Evolutionary conservation across 2,113 vertebrate species (phyloP).

Genomic region (Larimichthys crocea): DNA sequence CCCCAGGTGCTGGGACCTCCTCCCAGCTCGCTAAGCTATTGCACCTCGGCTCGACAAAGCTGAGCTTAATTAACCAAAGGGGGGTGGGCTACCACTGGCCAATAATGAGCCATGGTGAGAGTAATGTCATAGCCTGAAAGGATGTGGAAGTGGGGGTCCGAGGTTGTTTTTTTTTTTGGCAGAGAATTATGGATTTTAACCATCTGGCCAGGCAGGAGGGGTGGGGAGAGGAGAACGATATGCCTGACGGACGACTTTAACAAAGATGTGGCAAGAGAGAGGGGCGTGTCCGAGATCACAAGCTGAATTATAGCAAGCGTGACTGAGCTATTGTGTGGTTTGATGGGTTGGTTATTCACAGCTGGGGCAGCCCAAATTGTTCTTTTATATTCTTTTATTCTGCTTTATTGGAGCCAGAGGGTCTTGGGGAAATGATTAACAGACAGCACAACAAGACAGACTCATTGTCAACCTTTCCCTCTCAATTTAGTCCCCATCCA

Average conservation of each 20-base stretch:
- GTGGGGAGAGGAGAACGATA: slow-evolving; percentile 69
- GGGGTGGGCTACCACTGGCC: slow-evolving; percentile 83
- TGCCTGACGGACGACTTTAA: slow-evolving; percentile 90
- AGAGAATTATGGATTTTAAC: slow-evolving; percentile 98
- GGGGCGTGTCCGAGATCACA: slow-evolving; percentile 92
- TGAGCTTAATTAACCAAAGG: slow-evolving; percentile 93
- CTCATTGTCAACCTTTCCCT: slow-evolving; percentile 76
- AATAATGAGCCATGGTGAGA: slow-evolving; percentile 87
- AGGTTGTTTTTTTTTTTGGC: slow-evolving; percentile 70
- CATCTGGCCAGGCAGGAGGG: slow-evolving; percentile 89
- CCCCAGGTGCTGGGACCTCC: slow-evolving; percentile 90
- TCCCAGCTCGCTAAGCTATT: slow-evolving; percentile 87
- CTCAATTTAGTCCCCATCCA: slow-evolving; percentile 79
- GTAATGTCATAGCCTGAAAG: slow-evolving; percentile 57
- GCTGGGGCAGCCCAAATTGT: slow-evolving; percentile 88
- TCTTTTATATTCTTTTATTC: slow-evolving; percentile 88
- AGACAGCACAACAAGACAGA: slow-evolving; percentile 77
- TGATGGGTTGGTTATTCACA: slow-evolving; percentile 87
- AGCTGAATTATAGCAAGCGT: slow-evolving; percentile 87
- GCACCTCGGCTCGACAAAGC: slow-evolving; percentile 89
- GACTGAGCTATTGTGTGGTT: slow-evolving; percentile 87
- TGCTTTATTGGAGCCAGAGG: slow-evolving; percentile 87
- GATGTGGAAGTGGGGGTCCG: slow-evolving; percentile 56
- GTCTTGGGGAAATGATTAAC: slow-evolving; percentile 84
- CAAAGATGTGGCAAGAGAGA: slow-evolving; percentile 87